Conservation (phyloP, 2,797 vertebrate species). For the Craterocephalus amniculus region DNA sequence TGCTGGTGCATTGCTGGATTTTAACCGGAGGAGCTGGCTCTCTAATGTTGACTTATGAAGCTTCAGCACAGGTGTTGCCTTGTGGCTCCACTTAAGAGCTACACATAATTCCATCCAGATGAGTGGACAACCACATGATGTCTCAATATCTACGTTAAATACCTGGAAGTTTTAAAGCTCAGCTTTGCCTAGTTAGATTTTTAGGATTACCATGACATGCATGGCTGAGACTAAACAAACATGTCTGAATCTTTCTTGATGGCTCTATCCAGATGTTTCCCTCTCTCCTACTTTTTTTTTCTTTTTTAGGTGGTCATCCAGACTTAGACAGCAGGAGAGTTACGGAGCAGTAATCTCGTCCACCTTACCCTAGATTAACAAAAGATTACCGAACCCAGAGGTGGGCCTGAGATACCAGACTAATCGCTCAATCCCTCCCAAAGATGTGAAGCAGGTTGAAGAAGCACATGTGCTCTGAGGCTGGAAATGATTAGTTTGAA, state of each 20-base stretch:
- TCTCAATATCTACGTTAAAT: too few relatives aligned
- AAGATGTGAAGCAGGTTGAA: constrained; percentile 43
- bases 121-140: neutral
- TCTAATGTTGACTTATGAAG: neutral
- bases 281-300: constrained; percentile 23
- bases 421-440: constrained; percentile 54
- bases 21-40: neutral
- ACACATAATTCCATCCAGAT: neutral
- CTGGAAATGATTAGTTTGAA: constrained; percentile 35
- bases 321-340: constrained; percentile 21
- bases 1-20: neutral
- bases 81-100: neutral
- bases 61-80: neutral
- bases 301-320: constrained; percentile 51
- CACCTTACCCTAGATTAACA: constrained; percentile 75
- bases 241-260: neutral
- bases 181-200: neutral
- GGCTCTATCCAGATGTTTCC: constrained; percentile 47
- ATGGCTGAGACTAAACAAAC: neutral
- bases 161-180: neutral
- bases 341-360: constrained; percentile 52
- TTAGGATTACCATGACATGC: neutral
- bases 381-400: constrained; percentile 62
- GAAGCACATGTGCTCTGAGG: constrained; percentile 28
- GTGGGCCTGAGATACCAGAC: constrained; percentile 60